A percentile compares a stretch with the other conserved stretches of the same genome.
These are phyloP conservation scores for Ormyrus labotus DNA, from an alignment of 2,888 invertebrate genomes.

Conservation along the genomic window DNA sequence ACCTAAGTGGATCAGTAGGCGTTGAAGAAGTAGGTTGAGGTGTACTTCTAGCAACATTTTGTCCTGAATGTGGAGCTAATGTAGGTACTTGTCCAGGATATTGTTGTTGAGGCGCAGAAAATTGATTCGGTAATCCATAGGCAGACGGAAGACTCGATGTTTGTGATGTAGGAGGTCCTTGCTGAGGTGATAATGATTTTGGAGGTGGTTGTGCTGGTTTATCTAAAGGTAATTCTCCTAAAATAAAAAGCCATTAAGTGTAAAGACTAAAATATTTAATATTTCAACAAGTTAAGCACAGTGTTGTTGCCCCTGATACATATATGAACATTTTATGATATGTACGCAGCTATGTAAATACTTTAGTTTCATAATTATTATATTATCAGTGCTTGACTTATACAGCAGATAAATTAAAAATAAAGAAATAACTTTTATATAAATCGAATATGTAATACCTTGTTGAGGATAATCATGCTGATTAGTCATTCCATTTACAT, in stretches of 20 bases:
- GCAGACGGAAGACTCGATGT: slow-evolving; percentile 64
- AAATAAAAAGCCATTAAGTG: neutral
- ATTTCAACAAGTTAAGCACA: no score
- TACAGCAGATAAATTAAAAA: no score
- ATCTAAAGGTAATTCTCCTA: slow-evolving; percentile 41
- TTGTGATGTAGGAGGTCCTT: slow-evolving; percentile 60
- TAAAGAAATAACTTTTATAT: no score
- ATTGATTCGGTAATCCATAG: slow-evolving; percentile 61
- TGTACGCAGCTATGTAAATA: no score
- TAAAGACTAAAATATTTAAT: no score
- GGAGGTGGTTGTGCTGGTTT: slow-evolving; percentile 43
- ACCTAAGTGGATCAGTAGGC: slow-evolving; percentile 45
- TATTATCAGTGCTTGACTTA: no score
- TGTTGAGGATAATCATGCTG: slow-evolving; percentile 56
- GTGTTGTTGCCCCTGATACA: no score
- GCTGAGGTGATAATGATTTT: slow-evolving; percentile 53
- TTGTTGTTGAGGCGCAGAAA: slow-evolving; percentile 52
- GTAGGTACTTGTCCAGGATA: slow-evolving; percentile 57
- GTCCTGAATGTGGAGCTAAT: slow-evolving; percentile 49
- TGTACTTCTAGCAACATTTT: slow-evolving; percentile 50
- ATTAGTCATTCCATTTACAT: slow-evolving; percentile 67
- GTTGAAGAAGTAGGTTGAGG: slow-evolving; percentile 28
- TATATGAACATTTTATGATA: no score
- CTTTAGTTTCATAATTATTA: no score
- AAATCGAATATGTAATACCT: slow-evolving; percentile 37